These are phyloP conservation scores for Triops longicaudatus DNA, from an alignment of 1,140 invertebrate genomes.

Conservation along the genomic window DNA sequence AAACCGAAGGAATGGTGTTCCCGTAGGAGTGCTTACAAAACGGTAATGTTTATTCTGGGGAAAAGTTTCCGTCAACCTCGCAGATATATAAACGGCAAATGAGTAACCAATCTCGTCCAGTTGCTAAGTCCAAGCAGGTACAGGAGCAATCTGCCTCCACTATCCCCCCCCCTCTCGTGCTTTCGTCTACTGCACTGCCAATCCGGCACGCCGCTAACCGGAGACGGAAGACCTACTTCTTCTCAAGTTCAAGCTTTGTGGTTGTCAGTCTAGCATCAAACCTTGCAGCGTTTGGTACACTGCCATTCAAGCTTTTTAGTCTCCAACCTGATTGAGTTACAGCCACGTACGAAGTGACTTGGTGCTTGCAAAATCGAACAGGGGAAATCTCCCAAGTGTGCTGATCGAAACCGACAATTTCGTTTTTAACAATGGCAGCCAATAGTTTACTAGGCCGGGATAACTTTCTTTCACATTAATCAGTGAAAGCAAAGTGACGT, in stretches of 20 bases:
- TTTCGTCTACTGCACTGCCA: background rate
- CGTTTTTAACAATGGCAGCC: background rate
- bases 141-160: background rate
- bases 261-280: background rate
- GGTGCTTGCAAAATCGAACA: too few species aligned
- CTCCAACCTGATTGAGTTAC: too few species aligned
- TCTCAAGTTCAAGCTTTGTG: background rate
- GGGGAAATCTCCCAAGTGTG: background rate
- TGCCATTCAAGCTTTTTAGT: too few species aligned
- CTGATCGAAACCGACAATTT: background rate
- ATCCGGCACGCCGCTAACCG: background rate
- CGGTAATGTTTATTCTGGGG: background rate
- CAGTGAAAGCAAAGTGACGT: constrained; percentile 9
- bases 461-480: background rate
- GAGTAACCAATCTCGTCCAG: background rate
- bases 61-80: background rate
- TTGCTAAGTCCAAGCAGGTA: background rate
- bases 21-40: background rate
- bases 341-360: too few species aligned
- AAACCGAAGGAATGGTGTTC: background rate
- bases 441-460: background rate
- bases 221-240: background rate
- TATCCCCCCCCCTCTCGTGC: background rate
- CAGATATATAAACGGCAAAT: background rate
- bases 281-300: background rate